Evolutionary conservation across 2,113 vertebrate genomes (phyloP).

Genomic region (Salvelinus fontinalis): DNA sequence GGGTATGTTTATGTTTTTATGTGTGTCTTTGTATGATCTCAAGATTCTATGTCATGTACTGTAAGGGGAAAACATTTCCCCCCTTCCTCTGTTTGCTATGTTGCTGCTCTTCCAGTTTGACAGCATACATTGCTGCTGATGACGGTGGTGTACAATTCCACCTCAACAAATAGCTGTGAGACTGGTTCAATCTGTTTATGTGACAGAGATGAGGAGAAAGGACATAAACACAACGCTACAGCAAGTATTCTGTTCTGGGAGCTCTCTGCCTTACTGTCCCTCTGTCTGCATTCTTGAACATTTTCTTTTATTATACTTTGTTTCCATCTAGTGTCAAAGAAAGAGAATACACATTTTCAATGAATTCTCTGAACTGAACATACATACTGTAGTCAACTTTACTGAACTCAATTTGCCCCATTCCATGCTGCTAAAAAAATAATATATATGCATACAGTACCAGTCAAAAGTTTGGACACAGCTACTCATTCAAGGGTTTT

Average conservation of each 20-base stretch:
- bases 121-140: constrained; percentile 24
- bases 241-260: not conserved
- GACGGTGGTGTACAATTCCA: constrained; percentile 15
- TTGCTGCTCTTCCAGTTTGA: constrained; percentile 46
- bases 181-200: constrained; percentile 39
- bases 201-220: not conserved
- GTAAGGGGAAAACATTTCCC: constrained; percentile 24
- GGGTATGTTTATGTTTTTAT: not conserved
- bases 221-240: not conserved
- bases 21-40: not conserved
- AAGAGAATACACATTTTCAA: not conserved
- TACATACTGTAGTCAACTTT: not conserved
- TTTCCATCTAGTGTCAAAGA: constrained; percentile 55
- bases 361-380: not conserved
- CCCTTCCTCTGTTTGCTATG: constrained; percentile 38
- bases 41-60: constrained; percentile 23
- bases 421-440: not conserved
- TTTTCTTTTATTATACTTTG: constrained; percentile 7
- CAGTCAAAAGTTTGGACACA: too few relatives aligned
- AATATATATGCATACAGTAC: too few relatives aligned
- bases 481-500: too few relatives aligned
- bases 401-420: not conserved
- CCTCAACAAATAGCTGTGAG: constrained; percentile 29
- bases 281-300: not conserved
- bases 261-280: not conserved